A percentile compares a stretch with the other conserved stretches of the same genome.
phyloP scores from a whole-genome alignment of 23 tunicate genomes.

The Halocynthia roretzi region DNA sequence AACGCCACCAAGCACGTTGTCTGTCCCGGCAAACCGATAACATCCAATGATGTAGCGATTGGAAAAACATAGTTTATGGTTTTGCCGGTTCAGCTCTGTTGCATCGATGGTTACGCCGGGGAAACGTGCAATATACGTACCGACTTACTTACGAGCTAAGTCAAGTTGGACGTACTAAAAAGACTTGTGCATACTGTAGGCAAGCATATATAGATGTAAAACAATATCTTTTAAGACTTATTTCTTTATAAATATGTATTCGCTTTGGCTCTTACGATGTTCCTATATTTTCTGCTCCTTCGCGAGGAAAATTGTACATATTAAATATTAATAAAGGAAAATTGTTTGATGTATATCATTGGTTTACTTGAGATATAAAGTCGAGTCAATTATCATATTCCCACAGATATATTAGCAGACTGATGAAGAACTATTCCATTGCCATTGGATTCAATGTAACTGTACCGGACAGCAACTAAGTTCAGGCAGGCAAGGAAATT shows the following conservation, averaged over 20 bases:
- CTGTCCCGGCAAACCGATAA: no score
- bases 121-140: constrained; percentile 27
- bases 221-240: not conserved
- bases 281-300: not conserved
- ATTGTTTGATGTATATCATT: no score
- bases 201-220: not conserved
- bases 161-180: not conserved
- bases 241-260: not conserved
- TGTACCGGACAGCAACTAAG: no score
- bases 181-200: constrained; percentile 8
- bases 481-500: no score
- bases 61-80: no score
- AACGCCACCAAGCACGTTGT: no score
- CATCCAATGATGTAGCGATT: no score
- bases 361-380: no score
- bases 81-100: not conserved
- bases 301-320: not conserved
- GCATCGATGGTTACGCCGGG: constrained; percentile 18
- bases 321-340: not conserved
- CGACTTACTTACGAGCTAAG: not conserved
- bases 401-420: no score
- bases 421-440: no score
- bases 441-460: no score
- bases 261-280: constrained; percentile 5
- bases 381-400: no score